Percentiles rank a stretch among this genome's conserved stretches.
These are phyloP conservation scores for Stegodyphus dumicola DNA, from an alignment of 1,140 invertebrate genomes.

Conservation along the genomic window DNA sequence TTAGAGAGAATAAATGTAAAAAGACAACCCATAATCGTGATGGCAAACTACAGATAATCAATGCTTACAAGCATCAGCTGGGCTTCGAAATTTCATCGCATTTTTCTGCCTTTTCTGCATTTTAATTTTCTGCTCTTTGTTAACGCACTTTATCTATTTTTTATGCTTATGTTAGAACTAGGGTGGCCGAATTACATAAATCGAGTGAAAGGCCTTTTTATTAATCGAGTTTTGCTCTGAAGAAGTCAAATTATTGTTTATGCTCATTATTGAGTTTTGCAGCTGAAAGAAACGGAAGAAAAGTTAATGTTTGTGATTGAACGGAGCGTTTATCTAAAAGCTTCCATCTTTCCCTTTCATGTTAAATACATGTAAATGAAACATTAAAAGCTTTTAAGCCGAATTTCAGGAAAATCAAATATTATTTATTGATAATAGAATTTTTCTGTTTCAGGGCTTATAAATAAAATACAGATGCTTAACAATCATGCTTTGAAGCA, in stretches of 20 bases:
- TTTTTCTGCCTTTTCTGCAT: conserved; percentile 43
- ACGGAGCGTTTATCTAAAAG: no score
- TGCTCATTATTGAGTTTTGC: neutral
- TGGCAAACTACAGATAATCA: conserved; percentile 47
- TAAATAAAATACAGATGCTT: no score
- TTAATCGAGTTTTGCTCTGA: neutral
- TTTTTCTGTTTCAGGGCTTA: no score
- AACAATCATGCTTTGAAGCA: no score
- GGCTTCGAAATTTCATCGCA: conserved; percentile 44
- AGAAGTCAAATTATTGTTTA: neutral
- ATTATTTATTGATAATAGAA: no score
- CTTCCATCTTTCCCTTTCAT: no score
- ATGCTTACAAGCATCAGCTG: conserved; percentile 16
- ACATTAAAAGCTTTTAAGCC: no score
- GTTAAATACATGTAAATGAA: no score
- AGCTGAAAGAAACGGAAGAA: no score
- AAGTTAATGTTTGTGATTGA: no score
- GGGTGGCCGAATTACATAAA: no score
- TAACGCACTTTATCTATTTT: neutral
- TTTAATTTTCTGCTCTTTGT: conserved; percentile 34
- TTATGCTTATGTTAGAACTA: neutral
- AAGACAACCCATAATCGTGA: conserved; percentile 44
- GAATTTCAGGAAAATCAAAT: no score
- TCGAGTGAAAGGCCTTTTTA: neutral
- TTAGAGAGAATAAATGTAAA: conserved; percentile 29